Evolutionary conservation across 2,888 invertebrate genomes (phyloP), one percentile per base, ranked within the genome.

Genomic region (Polyploca ridens): DNA sequence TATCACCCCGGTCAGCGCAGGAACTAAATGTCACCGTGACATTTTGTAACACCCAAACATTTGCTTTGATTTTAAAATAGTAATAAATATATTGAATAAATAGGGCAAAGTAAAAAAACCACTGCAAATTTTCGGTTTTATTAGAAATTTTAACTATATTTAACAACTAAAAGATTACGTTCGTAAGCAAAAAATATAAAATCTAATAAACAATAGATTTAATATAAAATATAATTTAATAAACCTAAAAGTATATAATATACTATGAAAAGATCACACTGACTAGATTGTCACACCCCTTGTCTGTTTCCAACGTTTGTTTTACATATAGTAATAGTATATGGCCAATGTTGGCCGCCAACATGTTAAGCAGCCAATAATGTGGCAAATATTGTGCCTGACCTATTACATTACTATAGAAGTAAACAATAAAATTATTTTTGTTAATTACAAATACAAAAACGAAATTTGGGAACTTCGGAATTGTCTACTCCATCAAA

Each of bases 271-370:
- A 90, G 86, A 90, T 89, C 93, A 94, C 91, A 91, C 93, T 94
- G 93, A 94, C 93, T 94, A 94, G 93, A 93, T 82, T 91, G 90
- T 85, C 93, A 93, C 93, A 93, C 93, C 93, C 93, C 84, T 92
- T 89, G 89, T 91, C 93, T 90, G 92, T 78, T 87, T 83, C 80
- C 70, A 70, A 69, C 70, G 65, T 73, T 77, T 69, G 68, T 70
- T 71, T 69, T 62, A 68, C 68, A 63, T 67, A 60, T 66, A 72
- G 65, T 68, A 63, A 69, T 62, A 14, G 19, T 14, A 5, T 27
- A 19, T 41, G 62, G 60, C 38, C 35, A 59, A 60, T 38, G 38
- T 38, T 38, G 16, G 60, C 38, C 46, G 5, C 46, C 46, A 60
- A 60, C 16, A n/a, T 60, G 35, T 38, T 38, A 60, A 35, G 46